These are phyloP conservation scores for Trichomalopsis sarcophagae DNA, from an alignment of 1,140 invertebrate genomes.

Conservation along the genomic window DNA sequence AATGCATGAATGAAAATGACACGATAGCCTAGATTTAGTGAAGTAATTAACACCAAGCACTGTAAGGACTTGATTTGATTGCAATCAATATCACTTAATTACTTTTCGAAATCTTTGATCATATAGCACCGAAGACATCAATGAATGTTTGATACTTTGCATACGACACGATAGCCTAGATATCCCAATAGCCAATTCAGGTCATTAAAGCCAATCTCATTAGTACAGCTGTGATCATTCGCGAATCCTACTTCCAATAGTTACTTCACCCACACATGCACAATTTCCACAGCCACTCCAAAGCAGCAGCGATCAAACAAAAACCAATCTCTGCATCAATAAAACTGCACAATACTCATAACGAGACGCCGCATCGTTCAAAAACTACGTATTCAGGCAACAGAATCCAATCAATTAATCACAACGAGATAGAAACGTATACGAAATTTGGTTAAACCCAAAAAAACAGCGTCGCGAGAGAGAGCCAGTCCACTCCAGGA, in stretches of 20 bases:
- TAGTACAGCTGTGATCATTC: neutral
- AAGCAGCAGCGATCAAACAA: too few species aligned
- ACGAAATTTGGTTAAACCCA: neutral
- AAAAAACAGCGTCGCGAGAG: neutral
- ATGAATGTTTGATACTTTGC: neutral
- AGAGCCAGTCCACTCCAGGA: neutral
- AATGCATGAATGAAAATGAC: neutral
- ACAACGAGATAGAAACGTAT: neutral
- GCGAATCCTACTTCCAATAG: too few species aligned
- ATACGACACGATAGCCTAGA: neutral
- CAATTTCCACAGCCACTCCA: too few species aligned
- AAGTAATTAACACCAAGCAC: neutral
- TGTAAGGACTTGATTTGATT: neutral
- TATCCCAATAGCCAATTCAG: conserved; percentile 11
- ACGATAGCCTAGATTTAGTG: neutral
- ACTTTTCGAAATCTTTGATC: neutral
- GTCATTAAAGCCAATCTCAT: conserved; percentile 8
- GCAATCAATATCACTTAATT: neutral
- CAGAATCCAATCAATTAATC: neutral
- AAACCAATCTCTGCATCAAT: too few species aligned
- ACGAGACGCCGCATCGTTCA: too few species aligned
- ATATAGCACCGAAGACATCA: neutral
- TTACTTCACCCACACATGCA: too few species aligned
- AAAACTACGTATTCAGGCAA: too few species aligned
- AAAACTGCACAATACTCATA: too few species aligned